A percentile compares a stretch with the other conserved stretches of the same genome.
These are phyloP conservation scores for Drymonia ruficornis DNA, from an alignment of 2,888 invertebrate species.

Conservation along the genomic window DNA sequence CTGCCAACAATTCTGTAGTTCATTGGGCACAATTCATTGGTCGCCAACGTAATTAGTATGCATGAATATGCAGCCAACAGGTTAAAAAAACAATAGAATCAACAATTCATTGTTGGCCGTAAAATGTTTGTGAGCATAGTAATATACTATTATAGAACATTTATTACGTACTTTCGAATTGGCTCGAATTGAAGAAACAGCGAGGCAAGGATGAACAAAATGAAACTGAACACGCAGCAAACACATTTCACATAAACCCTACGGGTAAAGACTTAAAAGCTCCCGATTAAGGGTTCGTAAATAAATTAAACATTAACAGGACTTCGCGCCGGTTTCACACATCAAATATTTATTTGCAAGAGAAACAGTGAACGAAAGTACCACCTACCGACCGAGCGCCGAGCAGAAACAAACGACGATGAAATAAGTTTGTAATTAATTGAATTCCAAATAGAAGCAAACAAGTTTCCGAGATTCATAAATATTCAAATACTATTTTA, in stretches of 20 bases:
- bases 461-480: constrained; percentile 1
- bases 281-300: constrained; percentile 26
- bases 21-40: background rate
- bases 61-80: too few species aligned
- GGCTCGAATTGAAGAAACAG: too few species aligned
- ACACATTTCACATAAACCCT: background rate
- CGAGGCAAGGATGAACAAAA: too few species aligned
- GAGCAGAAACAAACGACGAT: background rate
- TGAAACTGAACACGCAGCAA: constrained; percentile 3
- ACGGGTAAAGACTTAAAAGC: constrained; percentile 33
- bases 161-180: too few species aligned
- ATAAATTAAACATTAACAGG: constrained; percentile 40
- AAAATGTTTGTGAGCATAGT: too few species aligned
- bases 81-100: too few species aligned
- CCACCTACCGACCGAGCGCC: constrained; percentile 3
- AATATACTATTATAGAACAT: too few species aligned
- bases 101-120: too few species aligned
- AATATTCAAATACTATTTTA: background rate
- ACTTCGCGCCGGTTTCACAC: constrained; percentile 20
- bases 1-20: constrained; percentile 9
- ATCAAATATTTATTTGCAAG: constrained; percentile 30
- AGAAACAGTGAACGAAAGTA: constrained; percentile 16
- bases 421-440: background rate
- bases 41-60: background rate
- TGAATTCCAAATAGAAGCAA: constrained; percentile 2